Conservation (phyloP, 2,797 vertebrate species). For the Rhynchonycteris naso region DNA sequence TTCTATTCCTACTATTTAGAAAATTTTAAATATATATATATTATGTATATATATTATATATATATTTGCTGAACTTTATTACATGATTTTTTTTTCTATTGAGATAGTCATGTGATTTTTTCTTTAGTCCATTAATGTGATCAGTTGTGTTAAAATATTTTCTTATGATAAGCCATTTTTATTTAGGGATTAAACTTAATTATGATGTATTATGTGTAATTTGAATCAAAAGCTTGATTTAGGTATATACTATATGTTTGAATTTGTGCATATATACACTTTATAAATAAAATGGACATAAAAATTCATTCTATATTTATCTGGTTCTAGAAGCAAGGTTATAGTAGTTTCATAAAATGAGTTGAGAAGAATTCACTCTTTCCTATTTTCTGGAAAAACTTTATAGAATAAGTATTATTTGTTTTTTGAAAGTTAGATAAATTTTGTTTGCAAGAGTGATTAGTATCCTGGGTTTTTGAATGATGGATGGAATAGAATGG, state of each 20-base stretch:
- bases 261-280: background rate
- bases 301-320: background rate
- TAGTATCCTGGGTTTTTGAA: background rate
- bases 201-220: background rate
- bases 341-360: background rate
- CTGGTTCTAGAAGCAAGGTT: background rate
- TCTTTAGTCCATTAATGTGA: background rate
- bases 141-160: background rate
- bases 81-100: background rate
- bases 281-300: conserved; percentile 4
- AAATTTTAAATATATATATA: background rate
- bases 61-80: background rate
- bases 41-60: background rate
- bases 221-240: background rate
- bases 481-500: background rate
- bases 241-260: background rate
- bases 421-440: background rate
- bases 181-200: background rate
- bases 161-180: background rate
- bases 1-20: background rate
- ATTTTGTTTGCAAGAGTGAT: background rate
- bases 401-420: background rate
- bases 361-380: background rate
- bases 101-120: background rate
- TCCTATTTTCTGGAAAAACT: conserved; percentile 5